Evolutionary conservation across 2,113 vertebrate genomes (phyloP), one percentile per base, ranked within the genome.

Genomic region (Cathartes aura): DNA sequence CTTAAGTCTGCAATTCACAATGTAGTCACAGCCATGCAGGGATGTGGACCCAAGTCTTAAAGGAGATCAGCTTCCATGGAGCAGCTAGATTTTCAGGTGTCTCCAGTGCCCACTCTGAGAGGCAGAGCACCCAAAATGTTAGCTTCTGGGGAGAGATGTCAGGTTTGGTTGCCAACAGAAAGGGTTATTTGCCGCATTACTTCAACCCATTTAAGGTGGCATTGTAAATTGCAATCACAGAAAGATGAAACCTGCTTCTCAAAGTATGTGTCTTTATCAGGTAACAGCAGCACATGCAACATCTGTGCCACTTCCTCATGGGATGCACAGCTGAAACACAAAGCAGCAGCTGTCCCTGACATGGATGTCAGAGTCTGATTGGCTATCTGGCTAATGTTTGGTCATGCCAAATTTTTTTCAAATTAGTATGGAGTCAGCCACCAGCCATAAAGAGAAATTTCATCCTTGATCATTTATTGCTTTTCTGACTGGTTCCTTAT

Each of bases 391-490:
- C 29, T 89, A 60, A 81, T 60, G 56, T 85, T 85, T 78, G 27
- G 48, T 82, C 40, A 42, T 75, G 36, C 8, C n/a, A 52, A 20
- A 5, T 52, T 43, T 50, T 55, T 89, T 74, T 56, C 23, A 83
- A 82, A 86, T 59, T 56, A 45, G 14, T 73, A n/a, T 1, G 3
- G 32, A 90, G 48, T 70, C 48, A 81, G 30, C 23, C 36, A 92
- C 14, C n/a, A 85, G 38, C 30, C 74, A 78, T 40, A 92, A 92
- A 70, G 30, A 93, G 43, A 87, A 62, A 43, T 85, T 86, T 87
- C 58, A 91, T 93, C 80, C 60, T 74, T 83, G 73, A 76, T 64
- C 30, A 15, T 56, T 82, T 86, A 60, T 58, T 87, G 21, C 32
- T 93, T 82, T 75, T 91, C 36, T 88, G 74, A 62, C 2, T 15